Evolutionary conservation across 2,797 vertebrate species (phyloP).

Genomic region (Lepidocolaptes lacrymiger): DNA sequence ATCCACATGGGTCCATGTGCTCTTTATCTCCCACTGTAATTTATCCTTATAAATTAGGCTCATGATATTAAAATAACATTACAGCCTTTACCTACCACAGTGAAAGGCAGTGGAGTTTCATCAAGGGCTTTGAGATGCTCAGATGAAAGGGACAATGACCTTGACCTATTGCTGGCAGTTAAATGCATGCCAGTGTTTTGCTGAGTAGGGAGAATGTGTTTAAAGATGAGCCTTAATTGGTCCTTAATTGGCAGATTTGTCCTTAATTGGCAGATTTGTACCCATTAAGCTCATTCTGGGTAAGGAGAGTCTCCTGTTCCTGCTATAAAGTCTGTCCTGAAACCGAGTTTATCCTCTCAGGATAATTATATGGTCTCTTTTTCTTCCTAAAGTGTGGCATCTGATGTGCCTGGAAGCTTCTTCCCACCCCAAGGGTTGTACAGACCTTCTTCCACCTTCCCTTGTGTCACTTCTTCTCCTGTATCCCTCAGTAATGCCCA

Average conservation of each 20-base stretch:
- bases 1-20: constrained; percentile 28
- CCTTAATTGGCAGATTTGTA: constrained; percentile 36
- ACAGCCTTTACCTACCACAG: constrained; percentile 62
- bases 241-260: constrained; percentile 22
- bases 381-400: background rate
- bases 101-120: constrained; percentile 10
- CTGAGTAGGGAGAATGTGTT: background rate
- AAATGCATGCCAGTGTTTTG: background rate
- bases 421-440: background rate
- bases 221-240: constrained; percentile 19
- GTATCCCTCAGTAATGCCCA: background rate
- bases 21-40: constrained; percentile 64
- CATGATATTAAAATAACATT: constrained; percentile 57
- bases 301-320: background rate
- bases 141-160: constrained; percentile 42
- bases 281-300: constrained; percentile 8
- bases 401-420: background rate
- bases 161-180: background rate
- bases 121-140: constrained; percentile 33
- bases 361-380: background rate
- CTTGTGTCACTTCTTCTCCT: background rate
- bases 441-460: background rate
- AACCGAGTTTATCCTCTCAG: background rate
- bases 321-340: background rate
- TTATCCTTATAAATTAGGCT: constrained; percentile 59